Evolutionary conservation across 2,888 invertebrate genomes (phyloP), one percentile per base, ranked within the genome.

Genomic region (Drosophila vallismaia): DNA sequence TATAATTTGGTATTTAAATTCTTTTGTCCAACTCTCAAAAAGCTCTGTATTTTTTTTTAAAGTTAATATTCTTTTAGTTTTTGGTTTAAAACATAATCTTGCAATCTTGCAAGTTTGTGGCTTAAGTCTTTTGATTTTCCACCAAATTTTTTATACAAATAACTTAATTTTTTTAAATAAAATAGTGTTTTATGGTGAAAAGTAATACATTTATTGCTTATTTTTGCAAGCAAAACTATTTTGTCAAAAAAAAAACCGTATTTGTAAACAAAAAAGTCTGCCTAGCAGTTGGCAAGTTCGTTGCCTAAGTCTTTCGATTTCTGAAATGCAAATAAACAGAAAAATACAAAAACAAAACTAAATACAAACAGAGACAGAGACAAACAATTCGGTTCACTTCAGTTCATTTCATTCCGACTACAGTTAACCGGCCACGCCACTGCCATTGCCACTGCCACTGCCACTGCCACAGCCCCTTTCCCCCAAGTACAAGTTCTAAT

Each of bases 401-500:
- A 76, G 85, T 78, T 82, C 64, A 82, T 62, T 67, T 56, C 52
- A 86, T 31, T 70, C 62, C 59, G 53, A 71, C 71, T 73, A 82
- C 87, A 86, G 87, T 82, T 86, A 84, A 49, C 50, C 50, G 48
- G 46, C 46, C 29, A 38, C 28, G 19, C 42, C 52, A 36, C 2
- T 19, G 36, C 28, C 28, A 4, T 5, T 6, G 4, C 5, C 28
- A 28, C 28, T 1, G 5, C 53, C 53, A 2, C 2, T 19, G 36
- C 28, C 28, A 4, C 28, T 1, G 4, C 28, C 28, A 28, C 28
- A 1, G 5, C 53, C 53, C 33, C 59, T 31, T 48, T 42, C 51
- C 58, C 64, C 42, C 66, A 67, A 56, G 71, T 79, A 85, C 74
- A 87, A 87, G 77, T 85, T 84, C 83, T 84, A 87, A 84, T 85